Evolutionary conservation across 1,140 invertebrate genomes (phyloP).

Genomic region (Idris sp.): DNA sequence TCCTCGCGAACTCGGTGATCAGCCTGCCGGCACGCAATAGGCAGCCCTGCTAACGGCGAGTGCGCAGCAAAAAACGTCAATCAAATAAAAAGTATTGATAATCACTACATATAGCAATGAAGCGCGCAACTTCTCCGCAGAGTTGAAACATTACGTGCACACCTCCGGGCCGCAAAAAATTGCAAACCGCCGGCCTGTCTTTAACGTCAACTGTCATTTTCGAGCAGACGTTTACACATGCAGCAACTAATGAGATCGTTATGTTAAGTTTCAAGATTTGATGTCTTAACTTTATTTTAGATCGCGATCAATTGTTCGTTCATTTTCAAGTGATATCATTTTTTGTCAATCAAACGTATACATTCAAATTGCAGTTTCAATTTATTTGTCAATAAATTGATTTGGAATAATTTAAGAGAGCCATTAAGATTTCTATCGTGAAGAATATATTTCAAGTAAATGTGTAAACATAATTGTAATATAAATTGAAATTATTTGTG

Average conservation of each 20-base stretch:
- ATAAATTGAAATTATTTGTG: no score
- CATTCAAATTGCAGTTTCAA: conserved; percentile 4
- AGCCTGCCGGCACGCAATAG: conserved; percentile 51
- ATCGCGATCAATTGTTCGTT: no score
- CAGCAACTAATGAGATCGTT: conserved; percentile 40
- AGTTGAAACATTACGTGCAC: conserved; percentile 51
- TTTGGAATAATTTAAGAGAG: no score
- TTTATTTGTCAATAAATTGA: no score
- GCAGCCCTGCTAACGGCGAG: conserved; percentile 35
- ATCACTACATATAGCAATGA: conserved; percentile 56
- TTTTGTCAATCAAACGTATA: no score
- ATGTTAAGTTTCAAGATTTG: conserved; percentile 1
- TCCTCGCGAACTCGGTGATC: conserved; percentile 46
- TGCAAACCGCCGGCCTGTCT: conserved; percentile 28
- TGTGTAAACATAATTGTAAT: no score
- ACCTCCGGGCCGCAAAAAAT: conserved; percentile 33
- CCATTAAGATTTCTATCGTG: no score
- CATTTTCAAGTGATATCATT: no score
- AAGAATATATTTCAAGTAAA: no score
- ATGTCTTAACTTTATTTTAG: conserved; percentile 8
- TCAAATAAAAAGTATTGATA: conserved; percentile 56
- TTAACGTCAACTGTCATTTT: conserved; percentile 43
- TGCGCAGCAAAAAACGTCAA: conserved; percentile 32
- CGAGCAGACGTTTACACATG: conserved; percentile 19
- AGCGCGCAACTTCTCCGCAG: conserved; percentile 4